These are phyloP conservation scores for Sarcophaga peregrina DNA, from an alignment of 1,140 invertebrate genomes.

Conservation along the genomic window DNA sequence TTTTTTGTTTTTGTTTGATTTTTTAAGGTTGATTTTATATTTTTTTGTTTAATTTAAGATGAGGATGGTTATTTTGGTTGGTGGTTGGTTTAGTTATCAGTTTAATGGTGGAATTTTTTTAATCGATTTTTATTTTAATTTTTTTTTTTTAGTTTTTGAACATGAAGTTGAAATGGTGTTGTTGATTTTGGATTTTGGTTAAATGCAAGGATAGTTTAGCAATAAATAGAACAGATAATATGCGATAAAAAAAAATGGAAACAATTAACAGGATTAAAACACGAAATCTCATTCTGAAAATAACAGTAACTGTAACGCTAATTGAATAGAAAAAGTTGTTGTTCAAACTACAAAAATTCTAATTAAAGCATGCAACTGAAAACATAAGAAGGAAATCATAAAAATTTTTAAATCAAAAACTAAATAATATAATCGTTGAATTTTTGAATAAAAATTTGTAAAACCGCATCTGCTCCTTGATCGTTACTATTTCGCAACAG, in stretches of 20 bases:
- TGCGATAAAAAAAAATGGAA: background rate
- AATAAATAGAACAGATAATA: constrained; percentile 23
- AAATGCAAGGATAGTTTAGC: constrained; percentile 17
- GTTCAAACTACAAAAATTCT: background rate
- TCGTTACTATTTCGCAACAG: too few species aligned
- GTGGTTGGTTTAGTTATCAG: background rate
- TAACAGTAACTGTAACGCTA: too few species aligned
- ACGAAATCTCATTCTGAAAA: background rate
- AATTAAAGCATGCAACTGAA: background rate
- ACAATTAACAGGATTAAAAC: constrained; percentile 1
- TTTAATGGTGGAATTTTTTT: constrained; percentile 18
- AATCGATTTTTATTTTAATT: constrained; percentile 3
- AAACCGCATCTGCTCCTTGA: too few species aligned
- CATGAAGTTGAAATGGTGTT: constrained; percentile 33
- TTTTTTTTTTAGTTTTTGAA: too few species aligned
- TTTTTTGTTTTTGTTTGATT: background rate
- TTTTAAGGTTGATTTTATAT: background rate
- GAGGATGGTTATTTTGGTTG: background rate
- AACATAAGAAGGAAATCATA: background rate
- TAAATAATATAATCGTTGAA: too few species aligned
- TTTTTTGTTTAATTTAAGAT: background rate
- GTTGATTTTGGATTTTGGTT: constrained; percentile 20
- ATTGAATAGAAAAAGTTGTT: too few species aligned
- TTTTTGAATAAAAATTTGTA: too few species aligned
- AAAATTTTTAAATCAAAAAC: background rate